Base-by-base conservation (phyloP, 2,888 invertebrate species). In the Fragum whitleyi region DNA sequence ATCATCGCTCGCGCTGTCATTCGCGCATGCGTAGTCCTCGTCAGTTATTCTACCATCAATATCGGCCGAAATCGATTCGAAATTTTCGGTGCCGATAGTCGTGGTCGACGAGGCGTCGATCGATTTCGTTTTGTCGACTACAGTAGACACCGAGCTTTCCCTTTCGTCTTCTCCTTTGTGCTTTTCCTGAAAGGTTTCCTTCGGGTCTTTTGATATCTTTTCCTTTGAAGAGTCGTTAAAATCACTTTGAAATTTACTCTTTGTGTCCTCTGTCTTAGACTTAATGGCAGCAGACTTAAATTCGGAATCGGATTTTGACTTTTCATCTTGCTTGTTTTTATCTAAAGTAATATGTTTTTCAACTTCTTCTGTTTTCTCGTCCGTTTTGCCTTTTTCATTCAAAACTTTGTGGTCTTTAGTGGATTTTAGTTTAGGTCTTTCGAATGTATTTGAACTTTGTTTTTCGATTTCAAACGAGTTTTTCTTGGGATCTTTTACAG, bases 51-150 rank as follows among this genome's bases (percentile, higher is more conserved):
- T 65, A 36, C 69, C 75, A 65, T 81, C 81, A 68, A 26, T 70
- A 61, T 74, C 77, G 79, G 76, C 68, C 77, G 81, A 79, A 77
- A 81, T 36, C 51, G 26, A 59, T 53, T 77, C 86, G 83, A 83
- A 79, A 83, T 77, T 42, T 55, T 36, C 65, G 26, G 73, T 68
- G 67, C 78, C 72, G 84, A 81, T 81, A 67, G 14, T 55, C 32
- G 68, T 75, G 67, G 72, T 47, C 47, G 70, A 59, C 71, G 77
- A 69, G 59, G 28, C 68, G 59, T 77, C 70, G 29, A 47, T 39
- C 23, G 16, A 32, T 51, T 73, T 59, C 3, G 3, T 61, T 67
- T 32, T 47, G n/a, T 57, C 29, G 6, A 57, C 59, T 57, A 21
- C 19, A 14, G 14, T 11, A 9, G 75, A 69, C 61, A 59, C 81